Evolutionary conservation across 2,797 vertebrate genomes (phyloP).

Genomic region (Sebastes umbrosus): DNA sequence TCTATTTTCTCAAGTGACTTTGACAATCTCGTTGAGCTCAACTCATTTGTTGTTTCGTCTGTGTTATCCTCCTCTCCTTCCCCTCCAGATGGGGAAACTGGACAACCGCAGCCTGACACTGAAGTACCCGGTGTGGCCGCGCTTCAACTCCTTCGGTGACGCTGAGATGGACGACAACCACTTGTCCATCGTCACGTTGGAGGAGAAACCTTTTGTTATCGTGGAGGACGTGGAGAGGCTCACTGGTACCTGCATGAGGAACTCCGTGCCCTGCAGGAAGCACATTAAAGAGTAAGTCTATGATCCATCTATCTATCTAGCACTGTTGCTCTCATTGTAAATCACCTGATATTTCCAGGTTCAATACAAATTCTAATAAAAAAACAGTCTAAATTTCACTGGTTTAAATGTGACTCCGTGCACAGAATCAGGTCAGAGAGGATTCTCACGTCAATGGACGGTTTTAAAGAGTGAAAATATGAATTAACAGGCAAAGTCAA

Average conservation of each 20-base stretch:
- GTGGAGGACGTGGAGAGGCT: conserved; percentile 97
- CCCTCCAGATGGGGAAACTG: conserved; percentile 92
- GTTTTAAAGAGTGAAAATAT: not conserved
- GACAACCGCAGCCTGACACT: conserved; percentile 93
- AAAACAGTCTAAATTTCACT: not conserved
- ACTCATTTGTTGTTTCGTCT: conserved; percentile 1
- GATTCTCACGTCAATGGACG: not conserved
- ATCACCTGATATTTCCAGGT: not conserved
- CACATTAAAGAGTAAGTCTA: conserved; percentile 93
- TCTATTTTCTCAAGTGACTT: not conserved
- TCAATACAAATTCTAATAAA: not conserved
- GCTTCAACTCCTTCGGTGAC: conserved; percentile 93
- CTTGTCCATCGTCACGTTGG: conserved; percentile 96
- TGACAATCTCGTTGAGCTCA: not conserved
- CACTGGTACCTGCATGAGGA: conserved; percentile 96
- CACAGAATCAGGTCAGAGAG: not conserved
- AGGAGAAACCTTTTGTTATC: conserved; percentile 97
- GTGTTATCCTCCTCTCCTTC: conserved; percentile 8
- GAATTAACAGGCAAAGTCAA: not conserved
- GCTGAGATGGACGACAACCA: conserved; percentile 95
- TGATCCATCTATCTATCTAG: not conserved
- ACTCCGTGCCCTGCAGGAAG: conserved; percentile 96
- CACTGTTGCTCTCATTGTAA: not conserved
- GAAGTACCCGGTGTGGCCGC: conserved; percentile 95
- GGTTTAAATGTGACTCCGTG: not conserved